Evolutionary conservation across 1,140 invertebrate genomes (phyloP).

Genomic region (Leptopilina clavipes): DNA sequence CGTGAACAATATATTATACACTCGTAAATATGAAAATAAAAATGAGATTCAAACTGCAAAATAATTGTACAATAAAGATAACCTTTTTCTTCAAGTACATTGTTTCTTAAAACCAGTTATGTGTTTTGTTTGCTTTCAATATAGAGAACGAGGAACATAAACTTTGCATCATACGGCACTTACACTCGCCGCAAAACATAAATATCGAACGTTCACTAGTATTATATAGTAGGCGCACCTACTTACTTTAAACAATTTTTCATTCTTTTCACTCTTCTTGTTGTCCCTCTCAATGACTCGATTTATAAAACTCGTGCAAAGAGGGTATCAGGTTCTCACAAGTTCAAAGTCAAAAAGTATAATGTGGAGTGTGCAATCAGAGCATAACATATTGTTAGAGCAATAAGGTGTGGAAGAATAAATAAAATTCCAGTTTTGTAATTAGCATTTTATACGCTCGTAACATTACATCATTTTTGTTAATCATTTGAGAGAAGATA

Average conservation of each 20-base stretch:
- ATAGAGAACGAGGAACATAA: conserved; percentile 23
- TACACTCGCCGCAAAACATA: conserved; percentile 13
- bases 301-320: conserved; percentile 13
- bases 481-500: too few species aligned
- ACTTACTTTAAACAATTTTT: conserved; percentile 27
- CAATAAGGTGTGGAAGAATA: background rate
- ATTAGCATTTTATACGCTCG: too few species aligned
- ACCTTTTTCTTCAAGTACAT: conserved; percentile 2
- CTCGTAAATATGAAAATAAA: background rate
- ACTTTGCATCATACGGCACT: conserved; percentile 24
- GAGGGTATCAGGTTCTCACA: conserved; percentile 18
- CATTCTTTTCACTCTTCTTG: conserved; percentile 24
- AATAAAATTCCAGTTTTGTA: conserved; percentile 2
- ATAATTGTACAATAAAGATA: conserved; percentile 19
- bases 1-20: background rate
- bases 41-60: conserved; percentile 8
- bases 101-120: conserved; percentile 19
- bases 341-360: conserved; percentile 33
- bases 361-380: background rate
- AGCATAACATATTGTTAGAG: background rate
- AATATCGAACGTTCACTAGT: conserved; percentile 17
- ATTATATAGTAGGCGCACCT: conserved; percentile 29
- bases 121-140: conserved; percentile 25
- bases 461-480: background rate
- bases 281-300: conserved; percentile 24